Conservation (phyloP, 2,797 vertebrate genomes). For the Propithecus perrieri region DNA sequence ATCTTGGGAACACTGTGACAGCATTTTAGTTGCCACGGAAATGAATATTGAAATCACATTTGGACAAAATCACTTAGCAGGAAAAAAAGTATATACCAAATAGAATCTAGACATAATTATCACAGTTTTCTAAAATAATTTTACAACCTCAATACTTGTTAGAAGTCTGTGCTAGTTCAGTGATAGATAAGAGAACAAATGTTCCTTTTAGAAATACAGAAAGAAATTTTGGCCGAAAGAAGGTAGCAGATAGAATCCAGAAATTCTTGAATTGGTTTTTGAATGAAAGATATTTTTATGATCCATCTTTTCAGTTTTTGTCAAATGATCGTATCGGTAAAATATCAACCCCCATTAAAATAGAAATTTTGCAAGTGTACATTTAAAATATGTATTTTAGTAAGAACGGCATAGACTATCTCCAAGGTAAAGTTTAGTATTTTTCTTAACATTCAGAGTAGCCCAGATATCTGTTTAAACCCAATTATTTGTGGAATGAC, state of each 20-base stretch:
- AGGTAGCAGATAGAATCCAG: not conserved
- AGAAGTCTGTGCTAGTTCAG: not conserved
- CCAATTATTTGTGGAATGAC: not conserved
- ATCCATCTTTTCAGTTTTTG: not conserved
- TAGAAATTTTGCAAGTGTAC: not conserved
- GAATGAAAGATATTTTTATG: not conserved
- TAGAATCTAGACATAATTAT: not conserved
- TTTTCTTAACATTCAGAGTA: not conserved
- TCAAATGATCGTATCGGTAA: not conserved
- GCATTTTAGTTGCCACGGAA: conserved; percentile 44
- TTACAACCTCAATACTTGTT: not conserved
- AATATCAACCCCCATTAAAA: not conserved
- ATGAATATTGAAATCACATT: conserved; percentile 42
- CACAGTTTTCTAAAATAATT: conserved; percentile 36
- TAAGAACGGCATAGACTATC: not conserved
- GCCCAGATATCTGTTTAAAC: not conserved
- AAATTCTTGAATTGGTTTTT: not conserved
- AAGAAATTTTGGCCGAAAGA: not conserved
- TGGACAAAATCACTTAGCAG: conserved; percentile 45
- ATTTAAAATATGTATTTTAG: not conserved
- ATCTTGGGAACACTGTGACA: conserved; percentile 53
- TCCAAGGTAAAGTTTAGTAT: not conserved
- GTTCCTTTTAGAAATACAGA: not conserved
- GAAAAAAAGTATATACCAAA: not conserved
- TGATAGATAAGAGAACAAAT: not conserved